Conservation (phyloP, 2,888 invertebrate genomes). For the Cheilosia grossa region DNA sequence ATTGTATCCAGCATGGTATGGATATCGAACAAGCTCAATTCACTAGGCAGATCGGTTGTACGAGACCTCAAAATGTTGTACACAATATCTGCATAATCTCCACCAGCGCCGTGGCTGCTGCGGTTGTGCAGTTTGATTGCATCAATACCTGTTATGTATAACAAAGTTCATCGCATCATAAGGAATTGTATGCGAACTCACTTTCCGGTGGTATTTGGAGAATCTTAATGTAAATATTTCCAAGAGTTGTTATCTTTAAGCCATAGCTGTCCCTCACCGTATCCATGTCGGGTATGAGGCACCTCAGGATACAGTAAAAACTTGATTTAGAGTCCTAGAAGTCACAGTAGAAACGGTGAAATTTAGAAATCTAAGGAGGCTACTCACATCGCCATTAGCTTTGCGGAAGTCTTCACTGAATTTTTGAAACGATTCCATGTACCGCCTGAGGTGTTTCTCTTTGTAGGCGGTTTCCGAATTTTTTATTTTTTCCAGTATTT, state of each 20-base stretch:
- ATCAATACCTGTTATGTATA: slow-evolving; percentile 81
- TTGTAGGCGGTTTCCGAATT: slow-evolving; percentile 77
- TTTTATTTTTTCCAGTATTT: slow-evolving; percentile 79
- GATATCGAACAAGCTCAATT: slow-evolving; percentile 87
- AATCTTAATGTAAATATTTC: slow-evolving; percentile 88
- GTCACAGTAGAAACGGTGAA: slow-evolving; percentile 32
- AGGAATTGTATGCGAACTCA: slow-evolving; percentile 75
- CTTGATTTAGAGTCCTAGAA: slow-evolving; percentile 84
- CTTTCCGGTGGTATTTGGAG: slow-evolving; percentile 89
- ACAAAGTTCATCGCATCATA: neutral
- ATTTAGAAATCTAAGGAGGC: neutral
- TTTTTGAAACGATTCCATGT: slow-evolving; percentile 79
- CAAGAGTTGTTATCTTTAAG: slow-evolving; percentile 90
- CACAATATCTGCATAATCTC: slow-evolving; percentile 92
- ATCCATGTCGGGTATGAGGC: slow-evolving; percentile 91
- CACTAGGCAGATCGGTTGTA: slow-evolving; percentile 82
- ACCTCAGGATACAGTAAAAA: slow-evolving; percentile 90
- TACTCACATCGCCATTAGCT: slow-evolving; percentile 50
- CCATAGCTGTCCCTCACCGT: slow-evolving; percentile 92
- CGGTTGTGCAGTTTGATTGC: slow-evolving; percentile 79
- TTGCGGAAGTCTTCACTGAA: slow-evolving; percentile 78
- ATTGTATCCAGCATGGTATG: slow-evolving; percentile 91
- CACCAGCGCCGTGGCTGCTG: slow-evolving; percentile 83
- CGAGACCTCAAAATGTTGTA: slow-evolving; percentile 88
- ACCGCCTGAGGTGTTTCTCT: slow-evolving; percentile 78